A percentile compares a stretch with the other conserved stretches of the same genome.
phyloP scores from a whole-genome alignment of 2,113 vertebrate species.

The Phocoena sinus region DNA sequence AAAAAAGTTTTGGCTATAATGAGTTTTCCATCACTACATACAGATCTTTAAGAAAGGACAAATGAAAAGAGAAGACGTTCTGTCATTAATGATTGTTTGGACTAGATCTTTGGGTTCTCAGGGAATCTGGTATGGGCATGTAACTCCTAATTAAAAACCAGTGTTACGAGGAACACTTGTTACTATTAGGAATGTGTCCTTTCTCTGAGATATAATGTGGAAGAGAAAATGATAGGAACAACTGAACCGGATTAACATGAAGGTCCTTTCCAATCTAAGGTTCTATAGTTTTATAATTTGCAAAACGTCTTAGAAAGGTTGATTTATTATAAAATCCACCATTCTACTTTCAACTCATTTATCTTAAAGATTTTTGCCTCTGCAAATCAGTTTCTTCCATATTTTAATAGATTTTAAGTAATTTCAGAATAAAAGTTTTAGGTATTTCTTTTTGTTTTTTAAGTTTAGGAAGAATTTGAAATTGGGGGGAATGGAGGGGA shows the following conservation, averaged over 20 bases:
- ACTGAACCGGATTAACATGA: background rate
- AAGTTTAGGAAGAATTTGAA: slow-evolving; percentile 17
- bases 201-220: background rate
- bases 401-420: background rate
- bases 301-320: background rate
- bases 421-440: background rate
- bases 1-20: background rate
- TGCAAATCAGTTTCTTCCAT: slow-evolving; percentile 7
- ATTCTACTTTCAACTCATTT: background rate
- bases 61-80: background rate
- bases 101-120: background rate
- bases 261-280: background rate
- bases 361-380: background rate
- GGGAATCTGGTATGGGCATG: background rate
- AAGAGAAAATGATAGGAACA: background rate
- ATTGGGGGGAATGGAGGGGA: rapidly evolving
- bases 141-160: background rate
- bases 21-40: background rate
- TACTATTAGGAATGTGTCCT: background rate
- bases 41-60: background rate
- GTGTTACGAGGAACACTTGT: background rate
- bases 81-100: background rate
- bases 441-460: background rate
- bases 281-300: background rate
- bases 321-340: background rate